Conservation (phyloP, 2,113 vertebrate genomes). For the Hirundichthys speculiger region DNA sequence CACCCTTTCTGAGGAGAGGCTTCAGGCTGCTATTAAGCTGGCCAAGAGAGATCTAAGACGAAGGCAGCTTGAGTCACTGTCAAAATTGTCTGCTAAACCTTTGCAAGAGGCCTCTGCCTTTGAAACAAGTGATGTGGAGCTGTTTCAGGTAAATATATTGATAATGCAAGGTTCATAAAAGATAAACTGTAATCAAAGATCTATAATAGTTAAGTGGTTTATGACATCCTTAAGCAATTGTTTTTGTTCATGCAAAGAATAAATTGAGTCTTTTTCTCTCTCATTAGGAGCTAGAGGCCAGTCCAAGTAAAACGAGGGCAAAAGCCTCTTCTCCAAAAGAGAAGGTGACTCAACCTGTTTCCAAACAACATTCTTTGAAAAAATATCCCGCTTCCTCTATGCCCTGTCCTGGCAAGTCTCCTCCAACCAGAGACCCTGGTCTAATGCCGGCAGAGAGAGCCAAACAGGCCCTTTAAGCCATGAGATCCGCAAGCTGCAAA, state of each 20-base stretch:
- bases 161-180: not conserved
- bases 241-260: not conserved
- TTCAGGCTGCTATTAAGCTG: slow-evolving; percentile 85
- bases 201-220: not conserved
- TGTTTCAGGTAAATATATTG: slow-evolving; percentile 42
- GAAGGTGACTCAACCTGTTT: slow-evolving; percentile 53
- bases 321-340: slow-evolving; percentile 57
- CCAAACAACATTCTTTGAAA: slow-evolving; percentile 65
- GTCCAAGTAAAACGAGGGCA: slow-evolving; percentile 24
- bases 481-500: slow-evolving; percentile 58
- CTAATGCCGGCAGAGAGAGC: slow-evolving; percentile 27
- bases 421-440: slow-evolving; percentile 74
- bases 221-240: not conserved
- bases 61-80: slow-evolving; percentile 71
- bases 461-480: slow-evolving; percentile 46
- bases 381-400: slow-evolving; percentile 26
- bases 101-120: slow-evolving; percentile 17
- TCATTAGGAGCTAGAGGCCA: slow-evolving; percentile 41
- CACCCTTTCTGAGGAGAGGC: slow-evolving; percentile 88
- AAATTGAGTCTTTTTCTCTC: not conserved
- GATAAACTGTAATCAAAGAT: not conserved
- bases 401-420: slow-evolving; percentile 51
- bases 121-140: slow-evolving; percentile 49
- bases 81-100: slow-evolving; percentile 24
- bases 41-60: slow-evolving; percentile 89